Evolutionary conservation across 2,113 vertebrate species (phyloP).

Genomic region (Antechinus flavipes): DNA sequence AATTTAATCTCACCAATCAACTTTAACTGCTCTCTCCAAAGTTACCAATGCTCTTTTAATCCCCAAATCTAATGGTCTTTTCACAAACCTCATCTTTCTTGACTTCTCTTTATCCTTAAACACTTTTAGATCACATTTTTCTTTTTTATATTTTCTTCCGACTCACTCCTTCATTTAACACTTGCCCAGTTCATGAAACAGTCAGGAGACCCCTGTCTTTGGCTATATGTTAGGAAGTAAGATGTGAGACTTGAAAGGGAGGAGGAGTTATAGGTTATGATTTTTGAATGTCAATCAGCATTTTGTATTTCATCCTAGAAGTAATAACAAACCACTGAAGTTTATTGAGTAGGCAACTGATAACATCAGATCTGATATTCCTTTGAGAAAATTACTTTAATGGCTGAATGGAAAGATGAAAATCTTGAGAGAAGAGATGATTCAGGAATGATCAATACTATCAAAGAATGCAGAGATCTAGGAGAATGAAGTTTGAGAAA

Average conservation of each 20-base stretch:
- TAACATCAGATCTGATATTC: neutral
- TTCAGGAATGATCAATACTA: neutral
- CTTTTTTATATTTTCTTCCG: neutral
- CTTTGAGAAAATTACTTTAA: neutral
- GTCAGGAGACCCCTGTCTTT: neutral
- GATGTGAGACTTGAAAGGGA: too few relatives aligned
- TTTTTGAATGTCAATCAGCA: neutral
- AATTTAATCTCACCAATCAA: neutral
- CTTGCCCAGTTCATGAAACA: neutral
- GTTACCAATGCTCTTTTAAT: neutral
- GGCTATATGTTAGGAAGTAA: neutral
- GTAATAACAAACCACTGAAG: neutral
- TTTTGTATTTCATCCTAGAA: neutral
- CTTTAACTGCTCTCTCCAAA: neutral
- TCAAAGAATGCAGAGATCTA: neutral
- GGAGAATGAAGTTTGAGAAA: neutral
- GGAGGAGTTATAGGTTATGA: too few relatives aligned
- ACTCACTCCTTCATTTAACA: neutral
- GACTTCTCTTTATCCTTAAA: neutral
- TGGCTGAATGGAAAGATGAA: neutral
- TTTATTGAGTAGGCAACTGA: neutral
- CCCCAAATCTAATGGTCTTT: neutral
- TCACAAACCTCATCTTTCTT: neutral
- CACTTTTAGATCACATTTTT: neutral
- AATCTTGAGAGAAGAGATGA: neutral